phyloP scores from a whole-genome alignment of 2,113 vertebrate species.

The Nesogale talazaci region DNA sequence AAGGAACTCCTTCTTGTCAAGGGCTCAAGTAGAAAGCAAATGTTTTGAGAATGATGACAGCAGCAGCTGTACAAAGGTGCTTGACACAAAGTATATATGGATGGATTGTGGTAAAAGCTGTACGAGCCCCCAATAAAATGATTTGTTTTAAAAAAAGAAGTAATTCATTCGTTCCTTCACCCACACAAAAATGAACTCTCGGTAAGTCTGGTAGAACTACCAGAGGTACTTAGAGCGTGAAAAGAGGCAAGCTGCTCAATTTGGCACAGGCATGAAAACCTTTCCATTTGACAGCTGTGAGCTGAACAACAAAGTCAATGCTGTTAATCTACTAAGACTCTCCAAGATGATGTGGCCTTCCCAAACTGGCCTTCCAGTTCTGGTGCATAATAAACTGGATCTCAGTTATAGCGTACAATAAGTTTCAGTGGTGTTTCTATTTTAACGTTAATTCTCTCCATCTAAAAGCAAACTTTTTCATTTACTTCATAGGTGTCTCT shows the following conservation, averaged over 20 bases:
- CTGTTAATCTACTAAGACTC: neutral
- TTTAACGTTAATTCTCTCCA: neutral
- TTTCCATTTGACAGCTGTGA: neutral
- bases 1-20: neutral
- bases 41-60: too few relatives aligned
- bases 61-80: too few relatives aligned
- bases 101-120: too few relatives aligned
- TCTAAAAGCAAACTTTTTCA: conserved; percentile 32
- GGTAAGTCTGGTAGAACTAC: neutral
- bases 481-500: conserved; percentile 23
- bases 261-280: neutral
- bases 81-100: too few relatives aligned
- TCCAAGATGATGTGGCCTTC: neutral
- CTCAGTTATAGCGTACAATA: neutral
- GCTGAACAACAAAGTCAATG: neutral
- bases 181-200: neutral
- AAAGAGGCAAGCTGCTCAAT: neutral
- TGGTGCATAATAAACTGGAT: neutral
- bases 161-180: neutral
- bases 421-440: neutral
- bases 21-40: too few relatives aligned
- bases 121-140: too few relatives aligned
- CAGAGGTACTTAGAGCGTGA: neutral
- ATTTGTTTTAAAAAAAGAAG: too few relatives aligned
- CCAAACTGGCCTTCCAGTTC: neutral